Evolutionary conservation across 2,888 invertebrate species (phyloP), one percentile per base, ranked within the genome.

Genomic region (Mystacides longicornis): DNA sequence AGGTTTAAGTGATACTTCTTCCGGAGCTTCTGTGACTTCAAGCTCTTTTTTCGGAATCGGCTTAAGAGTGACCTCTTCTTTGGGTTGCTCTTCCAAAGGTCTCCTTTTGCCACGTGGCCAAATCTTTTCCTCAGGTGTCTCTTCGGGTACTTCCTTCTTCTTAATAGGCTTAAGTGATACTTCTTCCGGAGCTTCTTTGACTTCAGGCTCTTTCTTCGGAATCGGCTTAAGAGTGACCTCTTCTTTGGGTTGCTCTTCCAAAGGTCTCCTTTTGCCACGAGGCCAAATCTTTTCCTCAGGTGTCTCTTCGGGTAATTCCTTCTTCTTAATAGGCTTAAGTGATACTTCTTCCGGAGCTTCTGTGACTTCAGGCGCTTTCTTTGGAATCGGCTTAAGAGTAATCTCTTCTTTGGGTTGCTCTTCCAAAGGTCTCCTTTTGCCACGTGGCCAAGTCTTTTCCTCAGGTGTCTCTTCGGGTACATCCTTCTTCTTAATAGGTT

Each of bases 1-100:
- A 65, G 71, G 63, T 67, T 73, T 77, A 62, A 70, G 67, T 53
- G 73, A 69, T 1, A 74, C 68, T 61, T 76, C 73, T 59, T 77
- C 74, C 14, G 74, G 67, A 61, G 59, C 63, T 63, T 74, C 74
- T 64, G 64, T 63, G 42, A 47, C 56, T 20, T 58, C 65, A 2
- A 67, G 65, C 47, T 67, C 67, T 48, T 51, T 49, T 3, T 62
- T 56, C 19, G 47, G 45, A n/a, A 58, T 33, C 2, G 64, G 62
- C 42, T 65, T 64, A 21, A 56, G 48, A n/a, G 60, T 51, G 54
- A 58, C 51, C 54, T 63, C 60, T 59, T 60, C 60, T 56, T 58
- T 59, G 21, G 62, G 57, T 33, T 59, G 48, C 45, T 63, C 60
- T 59, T 60, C 60, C 56, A 60, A 57, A 31, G 62, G 58, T 22